These are phyloP conservation scores for Thaleichthys pacificus DNA, from an alignment of 2,797 vertebrate species.

Conservation along the genomic window DNA sequence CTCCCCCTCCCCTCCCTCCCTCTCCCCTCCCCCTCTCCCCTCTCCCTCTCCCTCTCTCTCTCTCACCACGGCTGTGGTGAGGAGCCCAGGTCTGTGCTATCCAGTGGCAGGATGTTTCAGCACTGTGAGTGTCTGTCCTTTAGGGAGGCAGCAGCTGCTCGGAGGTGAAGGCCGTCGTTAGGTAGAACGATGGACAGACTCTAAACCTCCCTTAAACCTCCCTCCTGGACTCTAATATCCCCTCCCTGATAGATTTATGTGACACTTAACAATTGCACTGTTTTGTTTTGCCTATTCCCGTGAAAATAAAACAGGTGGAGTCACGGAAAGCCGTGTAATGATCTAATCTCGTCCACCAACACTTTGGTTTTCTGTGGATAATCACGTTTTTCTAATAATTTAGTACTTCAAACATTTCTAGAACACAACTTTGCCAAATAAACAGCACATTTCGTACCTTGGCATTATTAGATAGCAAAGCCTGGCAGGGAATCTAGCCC, in stretches of 20 bases:
- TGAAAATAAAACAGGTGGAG: conserved; percentile 56
- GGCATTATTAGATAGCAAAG: conserved; percentile 39
- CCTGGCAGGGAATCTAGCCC: conserved; percentile 49
- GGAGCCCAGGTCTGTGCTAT: conserved; percentile 6
- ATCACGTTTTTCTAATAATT: conserved; percentile 36
- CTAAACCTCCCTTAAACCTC: conserved; percentile 48
- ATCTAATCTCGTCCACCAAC: conserved; percentile 35
- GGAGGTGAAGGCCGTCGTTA: conserved; percentile 44
- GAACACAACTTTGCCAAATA: conserved; percentile 43
- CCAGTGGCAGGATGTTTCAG: conserved; percentile 51
- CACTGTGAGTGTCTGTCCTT: conserved; percentile 48
- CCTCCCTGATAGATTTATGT: conserved; percentile 66
- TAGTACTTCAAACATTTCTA: conserved; percentile 38
- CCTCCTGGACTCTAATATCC: conserved; percentile 60
- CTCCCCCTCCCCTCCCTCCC: neutral
- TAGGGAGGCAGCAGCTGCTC: conserved; percentile 62
- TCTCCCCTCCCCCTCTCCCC: neutral
- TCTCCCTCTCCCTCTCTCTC: neutral
- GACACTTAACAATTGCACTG: conserved; percentile 48
- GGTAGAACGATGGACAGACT: conserved; percentile 50
- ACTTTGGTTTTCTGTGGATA: conserved; percentile 38
- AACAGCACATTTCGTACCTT: conserved; percentile 41
- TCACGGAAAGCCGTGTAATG: conserved; percentile 33
- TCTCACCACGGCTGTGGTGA: neutral
- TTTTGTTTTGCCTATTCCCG: conserved; percentile 49